Base-by-base conservation (phyloP, 2,113 vertebrate species). In the Percopsis transmontana region DNA sequence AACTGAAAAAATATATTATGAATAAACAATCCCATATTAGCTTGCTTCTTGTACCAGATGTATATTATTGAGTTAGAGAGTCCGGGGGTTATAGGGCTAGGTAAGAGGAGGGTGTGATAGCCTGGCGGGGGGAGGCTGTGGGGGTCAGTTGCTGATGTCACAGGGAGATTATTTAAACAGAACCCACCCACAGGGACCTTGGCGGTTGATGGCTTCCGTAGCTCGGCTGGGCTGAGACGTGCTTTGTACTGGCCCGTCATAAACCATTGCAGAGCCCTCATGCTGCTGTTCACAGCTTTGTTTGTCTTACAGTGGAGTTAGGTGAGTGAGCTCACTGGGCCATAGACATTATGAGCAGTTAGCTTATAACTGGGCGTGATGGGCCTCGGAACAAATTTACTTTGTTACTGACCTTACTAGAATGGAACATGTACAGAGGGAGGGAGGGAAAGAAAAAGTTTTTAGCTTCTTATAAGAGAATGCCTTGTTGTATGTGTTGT, bases 221-320 rank as follows among this genome's bases (percentile, higher is more conserved):
- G 80, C 42, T 53, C 5, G 50, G 72, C 58, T 11, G 63, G 52
- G 20, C 66, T 2, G 77, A 90, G 80, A 47, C 70, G 14, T 1
- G 61, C 87, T 90, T 90, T 92, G 90, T 89, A 23, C 65, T 40
- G 62, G 62, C 38, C 39, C 3, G 52, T 77, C 71, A 23, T 88
- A 87, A 91, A 89, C 66, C 48, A 23, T 58, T 61, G 80, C 76
- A 73, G 70, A 65, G 67, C 72, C 60, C 63, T 2, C 60, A 76
- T 82, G 74, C 75, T 82, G 74, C 84, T 81, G 84, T 90, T 90
- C 85, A 90, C n/a, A 18, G 10, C 64, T 24, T 33, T 88, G 85
- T 88, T 88, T 86, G 78, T 71, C 41, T 84, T 85, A 65, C 76
- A 39, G 55, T 51, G 59, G 63, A 47, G 47, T 67, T 40, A 58